Base-by-base conservation (phyloP, 2,888 invertebrate species). In the Scaptomyza tumidula region DNA sequence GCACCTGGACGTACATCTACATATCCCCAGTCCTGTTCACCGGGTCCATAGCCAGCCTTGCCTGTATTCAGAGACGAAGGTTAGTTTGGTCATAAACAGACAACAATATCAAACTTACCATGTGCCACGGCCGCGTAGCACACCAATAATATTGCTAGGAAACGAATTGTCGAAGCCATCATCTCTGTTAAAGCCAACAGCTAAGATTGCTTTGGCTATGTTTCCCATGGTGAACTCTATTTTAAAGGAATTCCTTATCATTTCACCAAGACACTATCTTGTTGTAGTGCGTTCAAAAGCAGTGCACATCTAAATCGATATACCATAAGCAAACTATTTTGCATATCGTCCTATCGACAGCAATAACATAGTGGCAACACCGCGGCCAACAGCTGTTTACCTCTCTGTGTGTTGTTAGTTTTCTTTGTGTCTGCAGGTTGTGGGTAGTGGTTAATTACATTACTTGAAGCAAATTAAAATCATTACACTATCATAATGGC, bases 21-120 rank as follows among this genome's bases (percentile, higher is more conserved):
- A 91, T 95, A 96, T 19, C 94, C 95, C 94, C 95, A 96, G 84
- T 95, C 95, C 92, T 97, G 96, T 59, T 94, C 93, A n/a, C 94
- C 95, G 0, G 93, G 91, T 3, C 95, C 95, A 78, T 95, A 94
- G 4, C 92, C 92, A n/a, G 69, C 39, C 56, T 82, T 90, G 4
- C 87, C 91, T 83, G 60, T 10, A 0, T 33, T 10, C 1, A 6
- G 16, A 1, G 39, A 29, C 14, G 3, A 1, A 19, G 1, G 2
- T 49, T 6, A 39, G 0, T 45, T 37, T 50, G 43, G 0, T 19
- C 3, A 31, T 41, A 3, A 19, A 37, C 4, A n/a, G 4, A 14
- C 13, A n/a, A 0, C 1, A 7, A n/a, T 35, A 14, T 31, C 24
- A 5, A 6, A 44, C 63, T 70, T 59, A 49, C 82, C 78, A 7